These are phyloP conservation scores for Acanthurus tractus DNA, from an alignment of 2,797 vertebrate genomes.

Conservation along the genomic window DNA sequence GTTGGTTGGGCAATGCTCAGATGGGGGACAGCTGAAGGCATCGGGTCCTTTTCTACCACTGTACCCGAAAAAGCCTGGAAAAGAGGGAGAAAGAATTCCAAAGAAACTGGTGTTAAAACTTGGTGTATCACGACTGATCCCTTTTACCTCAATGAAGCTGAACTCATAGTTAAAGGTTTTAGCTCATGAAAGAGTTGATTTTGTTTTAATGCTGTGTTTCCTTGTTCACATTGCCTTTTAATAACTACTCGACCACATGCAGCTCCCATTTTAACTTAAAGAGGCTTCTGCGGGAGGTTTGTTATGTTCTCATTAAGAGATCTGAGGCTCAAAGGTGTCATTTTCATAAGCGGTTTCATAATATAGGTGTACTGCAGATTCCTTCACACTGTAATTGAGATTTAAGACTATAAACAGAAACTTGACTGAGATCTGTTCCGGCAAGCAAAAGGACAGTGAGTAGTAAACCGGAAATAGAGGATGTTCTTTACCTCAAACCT, in stretches of 20 bases:
- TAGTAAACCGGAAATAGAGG: background rate
- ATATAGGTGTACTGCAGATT: background rate
- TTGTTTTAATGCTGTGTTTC: too few species aligned
- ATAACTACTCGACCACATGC: constrained; percentile 13
- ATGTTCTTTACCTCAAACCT: constrained; percentile 85
- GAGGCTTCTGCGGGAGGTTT: constrained; percentile 42
- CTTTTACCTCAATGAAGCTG: background rate
- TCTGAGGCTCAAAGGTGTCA: constrained; percentile 10
- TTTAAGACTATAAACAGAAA: background rate
- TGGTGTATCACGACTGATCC: background rate
- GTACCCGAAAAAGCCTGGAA: constrained; percentile 96
- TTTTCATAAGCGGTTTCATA: constrained; percentile 24
- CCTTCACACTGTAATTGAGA: constrained; percentile 7
- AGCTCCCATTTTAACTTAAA: constrained; percentile 31
- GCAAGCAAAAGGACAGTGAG: background rate
- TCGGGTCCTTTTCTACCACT: constrained; percentile 95
- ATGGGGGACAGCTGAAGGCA: constrained; percentile 85
- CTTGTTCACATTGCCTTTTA: constrained; percentile 4
- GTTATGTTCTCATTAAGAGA: constrained; percentile 40
- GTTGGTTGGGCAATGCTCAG: constrained; percentile 87
- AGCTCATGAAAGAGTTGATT: too few species aligned
- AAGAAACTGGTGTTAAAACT: background rate
- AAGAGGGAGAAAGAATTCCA: background rate
- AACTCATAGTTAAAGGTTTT: background rate
- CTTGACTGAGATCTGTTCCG: background rate